Base-by-base conservation (phyloP, 2,888 invertebrate species). In the Agrenia bidenticulata region DNA sequence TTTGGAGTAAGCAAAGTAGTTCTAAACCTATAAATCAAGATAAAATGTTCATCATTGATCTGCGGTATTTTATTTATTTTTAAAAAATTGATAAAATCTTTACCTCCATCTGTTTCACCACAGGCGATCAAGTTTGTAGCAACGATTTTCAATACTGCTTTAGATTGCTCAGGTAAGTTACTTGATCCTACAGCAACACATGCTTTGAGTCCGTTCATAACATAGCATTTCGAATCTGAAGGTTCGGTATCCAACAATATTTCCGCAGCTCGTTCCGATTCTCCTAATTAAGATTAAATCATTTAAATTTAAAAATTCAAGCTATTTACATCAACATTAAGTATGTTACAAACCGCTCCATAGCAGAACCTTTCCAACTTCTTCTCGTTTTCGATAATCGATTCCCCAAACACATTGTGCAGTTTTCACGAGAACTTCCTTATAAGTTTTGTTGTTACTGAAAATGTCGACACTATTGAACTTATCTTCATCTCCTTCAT, bases 101-200 rank as follows among this genome's bases (percentile, higher is more conserved):
- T 61, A 70, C 72, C 75, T 66, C 72, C 70, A 53, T 76, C 72
- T 9, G 58, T 69, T 55, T 74, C 70, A 0, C 74, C 76, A 50
- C 70, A 73, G 1, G 74, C 74, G 21, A 76, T 72, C 11, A 76
- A 58, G 53, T 76, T 76, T 13, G 74, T 74, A 1, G 74, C 74
- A 15, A 70, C 72, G 23, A 76, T 73, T 64, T 76, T 76, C 11
- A 76, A 64, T 15, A 76, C 74, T 19, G 76, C 76, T 51, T 76
- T 76, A 0, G 70, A 70, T 21, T 72, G 63, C 26, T 76, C 76
- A 11, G 76, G 76, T 49, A 76, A 61, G 32, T 62, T 67, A n/a
- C 45, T 56, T n/a, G 72, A 70, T 9, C 73, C 72, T 0, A 74
- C 74, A 19, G 72, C 63, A 26, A 76, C 57, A 21, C 72, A 69